Evolutionary conservation across 2,888 invertebrate genomes (phyloP).

Genomic region (Bimastos eiseni): DNA sequence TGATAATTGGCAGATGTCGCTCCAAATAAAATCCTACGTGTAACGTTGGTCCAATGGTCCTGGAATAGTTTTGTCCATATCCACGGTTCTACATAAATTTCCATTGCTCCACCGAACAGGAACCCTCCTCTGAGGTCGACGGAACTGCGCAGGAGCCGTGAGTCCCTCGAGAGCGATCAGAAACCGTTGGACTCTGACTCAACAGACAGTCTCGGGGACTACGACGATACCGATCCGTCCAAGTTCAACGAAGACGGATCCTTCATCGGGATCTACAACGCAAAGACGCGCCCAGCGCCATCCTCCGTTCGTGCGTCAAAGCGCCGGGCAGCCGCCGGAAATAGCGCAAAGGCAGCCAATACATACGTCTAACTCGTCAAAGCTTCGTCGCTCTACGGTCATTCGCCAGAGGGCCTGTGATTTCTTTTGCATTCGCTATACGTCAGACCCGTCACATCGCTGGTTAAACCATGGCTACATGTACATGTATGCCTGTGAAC

Average conservation of each 20-base stretch:
- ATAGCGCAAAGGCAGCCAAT: background rate
- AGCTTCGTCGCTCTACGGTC: background rate
- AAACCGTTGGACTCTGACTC: conserved; percentile 74
- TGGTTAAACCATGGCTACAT: background rate
- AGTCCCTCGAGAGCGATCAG: conserved; percentile 47
- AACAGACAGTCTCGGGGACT: conserved; percentile 98
- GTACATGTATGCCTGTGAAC: no score
- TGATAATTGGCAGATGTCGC: no score
- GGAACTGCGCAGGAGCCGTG: conserved; percentile 42
- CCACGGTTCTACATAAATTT: background rate
- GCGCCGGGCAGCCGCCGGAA: background rate
- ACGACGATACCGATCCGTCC: conserved; percentile 97
- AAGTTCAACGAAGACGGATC: conserved; percentile 97
- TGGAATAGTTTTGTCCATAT: background rate
- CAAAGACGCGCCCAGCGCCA: conserved; percentile 42
- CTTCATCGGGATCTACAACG: conserved; percentile 91
- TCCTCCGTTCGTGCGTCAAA: conserved; percentile 5
- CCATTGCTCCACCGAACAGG: conserved; percentile 26
- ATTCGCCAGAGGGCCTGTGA: background rate
- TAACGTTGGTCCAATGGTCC: background rate
- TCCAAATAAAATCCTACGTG: no score
- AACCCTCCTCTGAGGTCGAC: conserved; percentile 27
- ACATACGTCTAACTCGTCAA: background rate
- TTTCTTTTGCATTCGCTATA: background rate
- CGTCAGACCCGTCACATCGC: background rate